Evolutionary conservation across 2,888 invertebrate species (phyloP), one percentile per base, ranked within the genome.

Genomic region (Apamea epomidion): DNA sequence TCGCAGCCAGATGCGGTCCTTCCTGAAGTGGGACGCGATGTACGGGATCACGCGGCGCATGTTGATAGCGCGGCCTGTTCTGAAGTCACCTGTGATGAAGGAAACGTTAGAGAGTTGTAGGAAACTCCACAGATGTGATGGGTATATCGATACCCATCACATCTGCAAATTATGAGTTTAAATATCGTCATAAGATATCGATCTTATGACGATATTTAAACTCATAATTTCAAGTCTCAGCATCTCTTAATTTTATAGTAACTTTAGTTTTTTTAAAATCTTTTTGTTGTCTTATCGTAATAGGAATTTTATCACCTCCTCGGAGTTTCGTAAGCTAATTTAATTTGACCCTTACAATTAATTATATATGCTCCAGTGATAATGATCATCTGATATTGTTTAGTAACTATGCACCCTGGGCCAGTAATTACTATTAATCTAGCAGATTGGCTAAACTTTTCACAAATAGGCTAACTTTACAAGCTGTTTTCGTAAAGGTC

Each of bases 1-100:
- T 25, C 99, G 97, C 91, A 99, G 93, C 99, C 99, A 99, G 92
- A 99, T 99, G 94, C 99, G 99, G 94, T 99, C 99, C 94, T 99
- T 99, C 69, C 99, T 98, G 96, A 99, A 99, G 95, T 99, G 99
- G 83, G 99, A 99, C 32, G 99, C 99, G 88, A 99, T 99, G 97
- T 99, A 99, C 0, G 99, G 99, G 92, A 99, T 99, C 77, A 99
- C 98, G 93, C 97, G 95, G 70, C 99, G 98, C 99, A 99, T 99
- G 96, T 99, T 99, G 75, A 99, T 98, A 14, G 99, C 98, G 83
- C 99, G 98, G 0, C 99, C 99, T 0, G 99, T 99, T 75, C 99
- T 98, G 95, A 99, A 99, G 95, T 99, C 99, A 37, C 99, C 99
- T 96, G 98, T 21, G 12, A 58, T 64, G 16, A 48, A 45, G 48